phyloP scores from a whole-genome alignment of 2,888 invertebrate genomes.

The Nomada ruficornis region DNA sequence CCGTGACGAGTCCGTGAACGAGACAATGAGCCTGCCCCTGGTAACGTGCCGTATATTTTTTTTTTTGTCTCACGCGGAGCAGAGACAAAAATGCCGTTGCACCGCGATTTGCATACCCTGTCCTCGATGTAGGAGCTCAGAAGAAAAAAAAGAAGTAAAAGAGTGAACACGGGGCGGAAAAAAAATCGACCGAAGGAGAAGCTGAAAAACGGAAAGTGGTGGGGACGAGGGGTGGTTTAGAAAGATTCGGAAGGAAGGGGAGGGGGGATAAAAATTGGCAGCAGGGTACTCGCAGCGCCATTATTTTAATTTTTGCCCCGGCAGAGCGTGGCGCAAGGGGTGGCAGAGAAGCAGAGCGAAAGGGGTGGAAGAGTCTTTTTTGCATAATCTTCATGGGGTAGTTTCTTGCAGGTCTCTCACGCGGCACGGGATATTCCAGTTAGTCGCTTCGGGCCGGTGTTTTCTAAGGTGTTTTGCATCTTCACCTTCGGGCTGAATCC shows the following conservation, averaged over 20 bases:
- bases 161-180: not conserved
- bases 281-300: constrained; percentile 40
- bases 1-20: constrained; percentile 47
- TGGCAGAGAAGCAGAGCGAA: constrained; percentile 21
- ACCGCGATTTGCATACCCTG: constrained; percentile 73
- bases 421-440: constrained; percentile 57
- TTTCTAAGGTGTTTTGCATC: constrained; percentile 65
- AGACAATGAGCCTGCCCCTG: constrained; percentile 44
- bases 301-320: constrained; percentile 53
- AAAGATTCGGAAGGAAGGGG: constrained; percentile 1
- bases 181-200: constrained; percentile 16
- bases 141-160: not conserved
- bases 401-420: constrained; percentile 72
- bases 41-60: constrained; percentile 34
- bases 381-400: constrained; percentile 78
- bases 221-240: not conserved
- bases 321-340: constrained; percentile 40
- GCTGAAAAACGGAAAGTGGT: not conserved
- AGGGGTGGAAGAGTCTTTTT: constrained; percentile 65
- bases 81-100: constrained; percentile 79
- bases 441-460: constrained; percentile 59
- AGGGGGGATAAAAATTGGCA: constrained; percentile 41
- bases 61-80: constrained; percentile 73
- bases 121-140: not conserved
- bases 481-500: constrained; percentile 47